Evolutionary conservation across 2,113 vertebrate species (phyloP), one percentile per base, ranked within the genome.

Genomic region (Salvelinus namaycush): DNA sequence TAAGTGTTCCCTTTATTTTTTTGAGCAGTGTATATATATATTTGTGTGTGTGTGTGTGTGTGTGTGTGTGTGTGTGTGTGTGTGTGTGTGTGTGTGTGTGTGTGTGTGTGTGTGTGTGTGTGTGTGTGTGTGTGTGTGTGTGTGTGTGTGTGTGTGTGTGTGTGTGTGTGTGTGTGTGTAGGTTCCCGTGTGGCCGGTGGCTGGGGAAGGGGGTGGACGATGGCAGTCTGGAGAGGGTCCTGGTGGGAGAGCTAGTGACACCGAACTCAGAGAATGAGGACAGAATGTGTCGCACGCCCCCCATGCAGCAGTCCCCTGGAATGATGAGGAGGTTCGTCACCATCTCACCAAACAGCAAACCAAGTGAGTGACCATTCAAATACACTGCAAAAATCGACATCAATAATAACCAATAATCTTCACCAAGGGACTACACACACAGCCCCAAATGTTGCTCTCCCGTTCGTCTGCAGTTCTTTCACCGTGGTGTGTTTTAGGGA

Each of bases 171-270:
- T 48, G 22, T 81, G 1, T 77, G 20, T 6, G n/a, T 78, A 99
- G 98, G 93, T 99, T 99, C 88, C 98, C 97, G 0, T 99, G 97
- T 27, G 98, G 98, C 68, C 95, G 98, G 60, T 99, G 98, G 98
- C 86, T 99, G 83, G 98, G 98, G 48, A 99, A 98, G 65, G 97
- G 97, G 0, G 96, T 99, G 89, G 98, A 99, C 59, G 98, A 99
- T 0, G 98, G 98, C 74, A 99, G 98, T 85, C 88, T 99, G 78
- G 98, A 99, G 89, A 95, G 97, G 76, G 94, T 99, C 81, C 91
- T 99, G 20, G 98, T 99, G 70, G 98, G 98, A 80, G 97, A 99
- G 84, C 77, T 98, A 87, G 93, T 97, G 84, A 97, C 95, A 1
- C 94, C 94, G 16, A 95, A 92, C 86, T 87, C 91, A 0, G 97